Conservation (phyloP, 1,140 invertebrate species). For the Amphibalanus amphitrite region DNA sequence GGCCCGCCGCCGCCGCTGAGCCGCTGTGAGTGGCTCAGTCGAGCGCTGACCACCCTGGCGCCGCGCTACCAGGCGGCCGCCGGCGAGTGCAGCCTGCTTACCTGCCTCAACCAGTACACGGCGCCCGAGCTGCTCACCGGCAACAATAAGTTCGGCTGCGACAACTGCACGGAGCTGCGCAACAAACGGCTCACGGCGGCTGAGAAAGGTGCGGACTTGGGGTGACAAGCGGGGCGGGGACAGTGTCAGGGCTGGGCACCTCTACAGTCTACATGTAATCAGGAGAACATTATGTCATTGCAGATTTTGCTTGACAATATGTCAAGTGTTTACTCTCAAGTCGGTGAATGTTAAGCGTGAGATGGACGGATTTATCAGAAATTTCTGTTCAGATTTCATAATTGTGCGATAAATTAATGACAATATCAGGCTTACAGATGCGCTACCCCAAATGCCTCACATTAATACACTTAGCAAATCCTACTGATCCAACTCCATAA, state of each 20-base stretch:
- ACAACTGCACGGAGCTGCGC: conserved; percentile 53
- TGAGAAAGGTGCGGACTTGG: not conserved
- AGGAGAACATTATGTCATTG: not conserved
- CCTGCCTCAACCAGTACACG: conserved; percentile 82
- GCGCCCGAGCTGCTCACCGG: conserved; percentile 69
- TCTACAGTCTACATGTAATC: not conserved
- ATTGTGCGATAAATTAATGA: too few relatives aligned
- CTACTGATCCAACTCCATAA: too few relatives aligned
- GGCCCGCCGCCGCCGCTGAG: not conserved
- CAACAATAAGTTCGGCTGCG: conserved; percentile 81
- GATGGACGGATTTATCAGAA: too few relatives aligned
- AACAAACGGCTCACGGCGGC: not conserved
- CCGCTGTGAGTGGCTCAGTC: conserved; percentile 19
- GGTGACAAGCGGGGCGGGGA: not conserved
- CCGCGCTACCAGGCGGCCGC: conserved; percentile 33
- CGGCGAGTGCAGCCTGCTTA: conserved; percentile 59
- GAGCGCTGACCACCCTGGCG: conserved; percentile 21
- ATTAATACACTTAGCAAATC: too few relatives aligned
- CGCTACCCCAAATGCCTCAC: too few relatives aligned
- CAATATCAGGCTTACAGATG: too few relatives aligned
- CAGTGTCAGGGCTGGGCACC: not conserved
- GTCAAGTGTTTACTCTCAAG: not conserved
- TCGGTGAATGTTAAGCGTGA: too few relatives aligned
- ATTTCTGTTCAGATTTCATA: too few relatives aligned
- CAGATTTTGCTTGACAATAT: not conserved